These are phyloP conservation scores for Diadophis punctatus DNA, from an alignment of 2,113 vertebrate species.

Conservation along the genomic window DNA sequence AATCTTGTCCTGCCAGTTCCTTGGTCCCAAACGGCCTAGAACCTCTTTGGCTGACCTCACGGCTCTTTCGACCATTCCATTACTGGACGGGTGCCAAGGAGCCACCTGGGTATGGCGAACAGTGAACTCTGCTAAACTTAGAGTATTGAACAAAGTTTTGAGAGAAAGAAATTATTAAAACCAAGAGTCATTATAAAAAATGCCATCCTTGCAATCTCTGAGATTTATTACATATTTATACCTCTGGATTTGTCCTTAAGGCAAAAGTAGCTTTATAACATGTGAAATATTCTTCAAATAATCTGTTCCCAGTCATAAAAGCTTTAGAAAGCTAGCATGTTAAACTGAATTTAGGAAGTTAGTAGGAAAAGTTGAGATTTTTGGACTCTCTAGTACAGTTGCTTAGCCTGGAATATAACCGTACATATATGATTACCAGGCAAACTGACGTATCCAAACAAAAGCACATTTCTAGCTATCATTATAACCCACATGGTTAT, in stretches of 20 bases:
- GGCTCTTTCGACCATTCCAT: too few species aligned
- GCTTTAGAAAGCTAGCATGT: background rate
- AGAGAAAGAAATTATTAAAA: background rate
- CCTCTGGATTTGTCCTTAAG: background rate
- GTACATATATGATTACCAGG: background rate
- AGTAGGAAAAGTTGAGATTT: background rate
- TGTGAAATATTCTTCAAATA: background rate
- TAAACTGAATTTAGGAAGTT: background rate
- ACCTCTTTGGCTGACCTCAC: too few species aligned
- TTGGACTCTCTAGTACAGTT: background rate
- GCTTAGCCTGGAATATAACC: background rate
- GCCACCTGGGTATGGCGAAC: too few species aligned
- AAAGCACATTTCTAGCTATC: background rate
- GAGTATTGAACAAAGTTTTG: background rate
- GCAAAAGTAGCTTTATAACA: background rate
- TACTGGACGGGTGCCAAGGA: too few species aligned
- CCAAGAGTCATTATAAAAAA: background rate
- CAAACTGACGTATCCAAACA: background rate
- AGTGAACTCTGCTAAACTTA: background rate
- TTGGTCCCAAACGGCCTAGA: too few species aligned
- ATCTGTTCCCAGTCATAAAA: background rate
- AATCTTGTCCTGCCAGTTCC: too few species aligned
- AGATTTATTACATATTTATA: background rate
- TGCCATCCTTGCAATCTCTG: background rate
- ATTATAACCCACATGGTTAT: background rate